phyloP scores from a whole-genome alignment of 1,140 invertebrate genomes.

The Choristoneura fumiferana region DNA sequence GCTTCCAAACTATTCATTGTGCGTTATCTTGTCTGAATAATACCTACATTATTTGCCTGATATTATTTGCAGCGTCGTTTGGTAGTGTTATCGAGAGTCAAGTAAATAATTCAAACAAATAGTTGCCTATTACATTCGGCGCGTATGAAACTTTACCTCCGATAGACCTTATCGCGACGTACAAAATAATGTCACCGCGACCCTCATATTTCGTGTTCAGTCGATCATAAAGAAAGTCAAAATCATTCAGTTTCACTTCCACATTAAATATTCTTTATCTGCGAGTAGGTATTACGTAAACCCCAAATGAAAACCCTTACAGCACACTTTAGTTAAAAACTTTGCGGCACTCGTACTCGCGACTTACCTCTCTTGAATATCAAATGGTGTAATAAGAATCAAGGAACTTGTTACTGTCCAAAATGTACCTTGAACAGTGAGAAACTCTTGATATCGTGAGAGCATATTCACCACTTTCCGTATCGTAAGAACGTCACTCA shows the following conservation, averaged over 20 bases:
- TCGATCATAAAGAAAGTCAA: conserved; percentile 29
- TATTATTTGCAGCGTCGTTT: conserved; percentile 7
- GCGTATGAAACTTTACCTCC: conserved; percentile 28
- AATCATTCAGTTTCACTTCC: no score
- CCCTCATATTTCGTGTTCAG: conserved; percentile 35
- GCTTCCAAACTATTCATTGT: conserved; percentile 11
- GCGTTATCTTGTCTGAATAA: conserved; percentile 16
- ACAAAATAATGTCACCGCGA: conserved; percentile 32
- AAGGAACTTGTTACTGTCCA: conserved; percentile 16
- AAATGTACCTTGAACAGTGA: conserved; percentile 8
- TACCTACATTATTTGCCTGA: conserved; percentile 8
- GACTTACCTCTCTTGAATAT: conserved; percentile 15
- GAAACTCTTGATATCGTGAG: conserved; percentile 18
- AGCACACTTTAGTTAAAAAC: conserved; percentile 9
- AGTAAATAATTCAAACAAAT: conserved; percentile 20
- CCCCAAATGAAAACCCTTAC: neutral
- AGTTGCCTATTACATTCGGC: conserved; percentile 6
- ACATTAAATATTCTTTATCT: neutral
- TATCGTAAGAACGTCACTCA: conserved; percentile 46
- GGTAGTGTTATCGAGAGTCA: conserved; percentile 11
- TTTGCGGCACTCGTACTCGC: neutral
- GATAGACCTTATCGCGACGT: conserved; percentile 30
- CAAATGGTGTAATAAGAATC: conserved; percentile 12
- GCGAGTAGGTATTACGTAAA: neutral
- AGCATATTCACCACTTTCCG: conserved; percentile 33